Conservation (phyloP, 2,113 vertebrate species). For the Alligator mississippiensis region DNA sequence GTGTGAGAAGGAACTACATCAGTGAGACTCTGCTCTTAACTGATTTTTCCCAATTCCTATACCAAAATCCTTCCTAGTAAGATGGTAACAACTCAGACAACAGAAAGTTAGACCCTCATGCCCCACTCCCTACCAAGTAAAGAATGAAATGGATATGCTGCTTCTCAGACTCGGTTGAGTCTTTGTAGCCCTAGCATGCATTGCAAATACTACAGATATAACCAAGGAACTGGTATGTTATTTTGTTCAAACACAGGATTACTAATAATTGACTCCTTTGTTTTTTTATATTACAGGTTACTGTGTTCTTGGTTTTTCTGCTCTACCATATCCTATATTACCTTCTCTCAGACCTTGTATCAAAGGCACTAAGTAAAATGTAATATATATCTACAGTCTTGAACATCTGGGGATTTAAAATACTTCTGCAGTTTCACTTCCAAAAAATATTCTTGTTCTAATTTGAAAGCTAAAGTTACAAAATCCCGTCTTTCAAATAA, state of each 20-base stretch:
- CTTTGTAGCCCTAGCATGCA: neutral
- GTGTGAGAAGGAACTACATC: too few species aligned
- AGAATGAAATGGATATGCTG: too few species aligned
- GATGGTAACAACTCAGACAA: neutral
- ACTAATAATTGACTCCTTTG: neutral
- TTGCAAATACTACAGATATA: neutral
- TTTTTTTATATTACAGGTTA: neutral
- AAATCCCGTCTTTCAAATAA: neutral
- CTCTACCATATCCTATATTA: neutral
- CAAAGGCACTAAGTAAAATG: neutral
- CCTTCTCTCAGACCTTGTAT: rapidly evolving
- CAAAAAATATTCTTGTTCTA: conserved; percentile 13
- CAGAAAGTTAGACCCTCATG: neutral
- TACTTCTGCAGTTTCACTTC: neutral
- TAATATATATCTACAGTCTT: neutral
- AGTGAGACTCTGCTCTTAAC: too few species aligned
- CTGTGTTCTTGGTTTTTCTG: neutral
- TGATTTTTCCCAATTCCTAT: too few species aligned
- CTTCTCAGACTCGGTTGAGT: neutral
- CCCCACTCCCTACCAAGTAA: too few species aligned
- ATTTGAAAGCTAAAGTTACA: neutral
- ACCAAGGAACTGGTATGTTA: rapidly evolving
- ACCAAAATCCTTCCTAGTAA: too few species aligned
- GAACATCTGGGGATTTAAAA: neutral
- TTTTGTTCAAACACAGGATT: neutral